Evolutionary conservation across 1,140 invertebrate genomes (phyloP), one percentile per base, ranked within the genome.

Genomic region (Drosophila ohnishii): DNA sequence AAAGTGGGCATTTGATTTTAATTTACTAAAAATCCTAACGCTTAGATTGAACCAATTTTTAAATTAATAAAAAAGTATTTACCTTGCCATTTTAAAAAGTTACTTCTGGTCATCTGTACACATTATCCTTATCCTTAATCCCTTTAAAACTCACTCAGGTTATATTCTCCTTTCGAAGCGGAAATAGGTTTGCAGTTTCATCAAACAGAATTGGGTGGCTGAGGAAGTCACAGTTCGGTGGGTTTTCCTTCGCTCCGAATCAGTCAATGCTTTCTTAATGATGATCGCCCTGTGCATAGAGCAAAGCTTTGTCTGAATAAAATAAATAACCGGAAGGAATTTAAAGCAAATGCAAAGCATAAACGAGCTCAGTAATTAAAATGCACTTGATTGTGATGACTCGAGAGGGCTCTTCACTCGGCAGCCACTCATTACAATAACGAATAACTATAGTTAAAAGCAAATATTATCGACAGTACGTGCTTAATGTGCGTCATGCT

Each of bases 311-410:
- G 69, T 59, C 39, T 59, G 34, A 37, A 13, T 9, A 47, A 28
- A 16, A 51, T 48, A 39, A 58, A 60, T 39, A 75, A 55, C 70
- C 75, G 83, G 78, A 85, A 85, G 71, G 63, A 66, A 61, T 81
- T 48, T 75, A 57, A 78, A 56, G 48, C 53, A 70, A 83, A 75
- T 45, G 59, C 58, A 69, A 56, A 63, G 30, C 67, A 73, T 70
- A 61, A 71, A 37, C 56, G 47, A 9, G 63, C 48, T 48, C 50
- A 75, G 44, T 72, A 82, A 85, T 81, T 85, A 75, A 81, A 75
- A 75, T 87, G 66, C 83, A 85, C 67, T 82, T 82, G 61, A 82
- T 69, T 66, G 61, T 72, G 53, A 67, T 73, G 44, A 69, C 62
- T 71, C 45, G 50, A 42, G 37, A 48, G 51, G 53, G 35, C 63